Evolutionary conservation across 1,140 invertebrate species (phyloP).

Genomic region (Drosophila ironensis): DNA sequence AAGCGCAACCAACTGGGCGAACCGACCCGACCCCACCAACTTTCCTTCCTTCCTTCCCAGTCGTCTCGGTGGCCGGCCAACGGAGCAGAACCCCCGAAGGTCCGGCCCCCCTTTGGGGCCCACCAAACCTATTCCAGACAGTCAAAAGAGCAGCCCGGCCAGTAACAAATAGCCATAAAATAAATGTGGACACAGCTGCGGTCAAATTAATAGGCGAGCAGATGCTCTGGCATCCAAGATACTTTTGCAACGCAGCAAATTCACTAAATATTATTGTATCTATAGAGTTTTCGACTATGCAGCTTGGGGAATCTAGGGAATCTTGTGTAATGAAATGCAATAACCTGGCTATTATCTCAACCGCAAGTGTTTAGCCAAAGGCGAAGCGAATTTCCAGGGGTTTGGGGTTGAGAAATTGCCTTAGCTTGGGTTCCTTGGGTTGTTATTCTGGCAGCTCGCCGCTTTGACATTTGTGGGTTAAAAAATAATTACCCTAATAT

Average conservation of each 20-base stretch:
- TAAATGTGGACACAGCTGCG: conserved; percentile 36
- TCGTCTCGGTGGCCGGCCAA: conserved; percentile 36
- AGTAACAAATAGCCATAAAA: conserved; percentile 64
- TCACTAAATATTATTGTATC: not conserved
- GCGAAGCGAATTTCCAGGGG: not conserved
- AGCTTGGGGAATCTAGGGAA: too few species aligned
- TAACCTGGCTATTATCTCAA: not conserved
- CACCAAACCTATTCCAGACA: conserved; percentile 33
- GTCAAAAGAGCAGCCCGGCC: conserved; percentile 44
- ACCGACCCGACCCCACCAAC: conserved; percentile 56
- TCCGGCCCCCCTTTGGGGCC: conserved; percentile 5
- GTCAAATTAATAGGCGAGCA: conserved; percentile 1
- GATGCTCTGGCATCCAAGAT: not conserved
- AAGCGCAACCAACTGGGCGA: conserved; percentile 56
- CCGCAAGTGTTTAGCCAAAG: not conserved
- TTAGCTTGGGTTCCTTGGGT: conserved; percentile 25
- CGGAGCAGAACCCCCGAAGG: conserved; percentile 48
- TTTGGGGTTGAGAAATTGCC: conserved; percentile 66
- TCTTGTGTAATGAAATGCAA: not conserved
- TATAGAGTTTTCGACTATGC: too few species aligned
- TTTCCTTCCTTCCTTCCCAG: not conserved
- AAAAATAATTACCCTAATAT: conserved; percentile 61
- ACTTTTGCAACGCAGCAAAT: not conserved
- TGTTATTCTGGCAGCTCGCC: conserved; percentile 4
- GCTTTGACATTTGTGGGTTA: conserved; percentile 76